Base-by-base conservation (phyloP, 2,797 vertebrate genomes). In the Jordanella pulchra region DNA sequence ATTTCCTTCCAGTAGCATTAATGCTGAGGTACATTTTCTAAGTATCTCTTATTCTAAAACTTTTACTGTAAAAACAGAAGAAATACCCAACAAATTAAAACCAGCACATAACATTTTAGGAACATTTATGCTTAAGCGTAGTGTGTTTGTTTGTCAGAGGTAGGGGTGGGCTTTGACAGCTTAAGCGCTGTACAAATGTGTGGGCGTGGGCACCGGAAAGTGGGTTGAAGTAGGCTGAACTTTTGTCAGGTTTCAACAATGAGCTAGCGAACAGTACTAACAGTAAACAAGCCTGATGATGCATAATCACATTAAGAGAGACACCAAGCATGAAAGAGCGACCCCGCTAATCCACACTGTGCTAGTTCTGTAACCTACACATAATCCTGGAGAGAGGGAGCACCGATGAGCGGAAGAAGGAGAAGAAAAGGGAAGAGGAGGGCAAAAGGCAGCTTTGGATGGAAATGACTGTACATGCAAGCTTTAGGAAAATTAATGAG, bases 221-320 rank as follows among this genome's bases (percentile, higher is more conserved):
- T 89, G 84, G 94, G 90, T 90, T 93, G 94, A 91, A 90, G 93
- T 82, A 91, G 93, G 92, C 92, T 95, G 93, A 95, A 95, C 95
- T 92, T 95, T 94, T 92, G 91, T 94, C 94, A 95, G 93, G 91
- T 93, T 94, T 86, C 87, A 85, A 93, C 89, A 91, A 91, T 92
- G 92, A 94, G 94, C 92, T 69, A 83, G 77, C 90, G 89, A 91
- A 95, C 94, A 93, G 95, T 96, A 97, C 90, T 91, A 91, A 95
- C 94, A 92, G 95, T 96, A 97, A 97, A 96, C 95, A 96, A 97
- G 96, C 93, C 94, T 96, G 93, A 96, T 96, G 96, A 95, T 96
- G 93, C 90, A 93, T 97, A 96, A 97, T 96, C 96, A 96, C 93
- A 95, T 96, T 96, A 97, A 87, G 90, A 92, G 92, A 95, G 94